Conservation (phyloP, 1,140 invertebrate genomes). For the Radopholus similis region DNA sequence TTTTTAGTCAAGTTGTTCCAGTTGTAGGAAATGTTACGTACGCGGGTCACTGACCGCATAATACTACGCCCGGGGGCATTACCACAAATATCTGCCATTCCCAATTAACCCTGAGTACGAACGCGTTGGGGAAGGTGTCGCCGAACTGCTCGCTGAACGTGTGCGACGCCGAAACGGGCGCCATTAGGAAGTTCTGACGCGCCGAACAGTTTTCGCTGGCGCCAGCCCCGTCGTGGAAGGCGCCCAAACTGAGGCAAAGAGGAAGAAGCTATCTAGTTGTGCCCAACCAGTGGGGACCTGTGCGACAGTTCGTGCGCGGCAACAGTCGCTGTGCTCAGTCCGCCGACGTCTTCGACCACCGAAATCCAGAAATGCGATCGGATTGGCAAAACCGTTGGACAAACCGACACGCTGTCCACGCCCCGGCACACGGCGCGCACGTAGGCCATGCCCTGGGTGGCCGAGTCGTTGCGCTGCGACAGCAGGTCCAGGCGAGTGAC, state of each 20-base stretch:
- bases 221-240: slow-evolving; percentile 45
- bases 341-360: slow-evolving; percentile 56
- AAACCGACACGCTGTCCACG: slow-evolving; percentile 34
- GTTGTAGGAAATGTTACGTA: too few species aligned
- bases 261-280: slow-evolving; percentile 5
- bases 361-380: not conserved
- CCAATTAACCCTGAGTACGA: too few species aligned
- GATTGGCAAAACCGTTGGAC: not conserved
- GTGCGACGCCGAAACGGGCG: slow-evolving; percentile 26
- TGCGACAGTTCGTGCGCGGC: slow-evolving; percentile 54
- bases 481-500: slow-evolving; percentile 49
- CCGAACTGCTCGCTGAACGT: slow-evolving; percentile 41
- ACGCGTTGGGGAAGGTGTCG: slow-evolving; percentile 37
- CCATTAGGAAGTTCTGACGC: slow-evolving; percentile 46
- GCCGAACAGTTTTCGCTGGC: slow-evolving; percentile 34
- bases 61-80: too few species aligned
- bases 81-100: too few species aligned
- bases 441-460: slow-evolving; percentile 58
- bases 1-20: too few species aligned
- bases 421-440: slow-evolving; percentile 49
- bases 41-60: too few species aligned
- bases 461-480: slow-evolving; percentile 45
- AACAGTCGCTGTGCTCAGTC: slow-evolving; percentile 47
- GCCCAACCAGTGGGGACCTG: slow-evolving; percentile 24
- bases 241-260: slow-evolving; percentile 37